phyloP scores from a whole-genome alignment of 2,797 vertebrate species.

The Lophotriccus pileatus region DNA sequence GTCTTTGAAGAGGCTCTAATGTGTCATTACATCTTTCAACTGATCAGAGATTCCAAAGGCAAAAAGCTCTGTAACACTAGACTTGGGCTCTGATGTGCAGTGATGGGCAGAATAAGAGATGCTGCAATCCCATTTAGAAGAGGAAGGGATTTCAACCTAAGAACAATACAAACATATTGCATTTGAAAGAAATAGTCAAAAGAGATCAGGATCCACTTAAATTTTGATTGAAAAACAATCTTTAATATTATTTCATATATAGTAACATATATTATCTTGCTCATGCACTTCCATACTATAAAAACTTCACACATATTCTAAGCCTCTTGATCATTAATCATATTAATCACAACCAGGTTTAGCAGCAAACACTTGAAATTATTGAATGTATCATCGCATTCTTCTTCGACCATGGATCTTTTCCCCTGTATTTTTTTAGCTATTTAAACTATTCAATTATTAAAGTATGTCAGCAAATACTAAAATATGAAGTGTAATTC shows the following conservation, averaged over 20 bases:
- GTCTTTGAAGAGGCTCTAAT: not conserved
- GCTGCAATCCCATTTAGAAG: not conserved
- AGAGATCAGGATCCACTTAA: not conserved
- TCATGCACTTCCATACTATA: not conserved
- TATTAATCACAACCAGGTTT: not conserved
- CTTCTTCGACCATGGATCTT: fast-evolving
- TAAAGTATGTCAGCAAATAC: not conserved
- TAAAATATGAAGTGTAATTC: not conserved
- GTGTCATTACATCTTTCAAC: not conserved
- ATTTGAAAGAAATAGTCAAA: not conserved
- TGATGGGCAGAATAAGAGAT: not conserved
- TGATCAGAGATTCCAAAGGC: not conserved
- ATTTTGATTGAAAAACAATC: not conserved
- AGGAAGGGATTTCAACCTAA: not conserved
- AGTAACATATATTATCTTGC: not conserved
- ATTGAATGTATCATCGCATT: not conserved
- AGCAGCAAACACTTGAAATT: not conserved
- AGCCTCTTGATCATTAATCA: not conserved
- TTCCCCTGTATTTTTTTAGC: not conserved
- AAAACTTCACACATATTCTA: not conserved
- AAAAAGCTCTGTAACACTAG: not conserved
- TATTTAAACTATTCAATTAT: not conserved
- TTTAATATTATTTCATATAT: not conserved
- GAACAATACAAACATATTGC: not conserved
- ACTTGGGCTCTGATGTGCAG: not conserved